Conservation (phyloP, 2,888 invertebrate species). For the Dione vanillae region DNA sequence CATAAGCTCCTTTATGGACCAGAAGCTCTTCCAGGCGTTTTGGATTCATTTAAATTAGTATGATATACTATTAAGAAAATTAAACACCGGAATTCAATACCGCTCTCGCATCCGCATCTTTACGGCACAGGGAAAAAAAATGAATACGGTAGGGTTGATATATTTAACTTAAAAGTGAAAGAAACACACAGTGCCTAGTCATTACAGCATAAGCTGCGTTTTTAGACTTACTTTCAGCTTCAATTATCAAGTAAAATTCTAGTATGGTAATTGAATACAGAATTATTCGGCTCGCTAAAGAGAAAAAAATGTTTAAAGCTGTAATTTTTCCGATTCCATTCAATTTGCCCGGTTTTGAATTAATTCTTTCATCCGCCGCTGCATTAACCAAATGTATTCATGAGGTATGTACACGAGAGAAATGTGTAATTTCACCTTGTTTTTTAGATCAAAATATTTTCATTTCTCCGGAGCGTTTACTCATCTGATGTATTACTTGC, state of each 20-base stretch:
- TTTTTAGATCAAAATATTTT: conserved; percentile 20
- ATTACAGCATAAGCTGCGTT: not conserved
- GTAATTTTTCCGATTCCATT: conserved; percentile 59
- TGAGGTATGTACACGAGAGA: conserved; percentile 52
- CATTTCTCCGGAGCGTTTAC: not conserved
- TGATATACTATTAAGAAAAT: no score
- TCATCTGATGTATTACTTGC: not conserved
- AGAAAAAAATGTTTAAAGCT: conserved; percentile 40
- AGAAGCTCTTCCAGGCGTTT: no score
- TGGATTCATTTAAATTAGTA: no score
- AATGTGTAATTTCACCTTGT: conserved; percentile 48
- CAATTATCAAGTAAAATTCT: conserved; percentile 9
- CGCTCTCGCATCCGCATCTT: no score
- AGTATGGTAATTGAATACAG: conserved; percentile 24
- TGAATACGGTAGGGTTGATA: no score
- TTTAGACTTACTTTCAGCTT: not conserved
- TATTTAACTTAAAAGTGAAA: not conserved
- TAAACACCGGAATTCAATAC: no score
- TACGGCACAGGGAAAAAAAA: no score
- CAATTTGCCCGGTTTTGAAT: conserved; percentile 59
- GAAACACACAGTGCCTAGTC: not conserved
- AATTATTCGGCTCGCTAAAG: conserved; percentile 28
- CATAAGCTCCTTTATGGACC: no score
- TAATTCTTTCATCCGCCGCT: conserved; percentile 56
- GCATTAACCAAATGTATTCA: conserved; percentile 69